Conservation (phyloP, 2,113 vertebrate genomes). For the Rostratula benghalensis region DNA sequence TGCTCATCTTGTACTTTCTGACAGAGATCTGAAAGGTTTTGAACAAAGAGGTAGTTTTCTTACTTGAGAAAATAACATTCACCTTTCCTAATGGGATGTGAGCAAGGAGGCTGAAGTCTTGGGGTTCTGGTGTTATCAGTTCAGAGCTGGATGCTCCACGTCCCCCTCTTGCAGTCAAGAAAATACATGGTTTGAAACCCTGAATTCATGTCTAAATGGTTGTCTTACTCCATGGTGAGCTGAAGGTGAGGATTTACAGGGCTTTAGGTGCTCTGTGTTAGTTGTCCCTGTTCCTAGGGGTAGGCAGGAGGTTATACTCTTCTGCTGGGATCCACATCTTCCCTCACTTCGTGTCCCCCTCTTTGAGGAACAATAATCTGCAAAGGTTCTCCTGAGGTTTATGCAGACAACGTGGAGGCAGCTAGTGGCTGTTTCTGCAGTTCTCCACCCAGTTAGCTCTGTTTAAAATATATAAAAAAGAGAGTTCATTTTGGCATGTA, state of each 20-base stretch:
- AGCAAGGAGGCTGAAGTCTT: neutral
- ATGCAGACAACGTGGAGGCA: neutral
- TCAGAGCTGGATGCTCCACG: neutral
- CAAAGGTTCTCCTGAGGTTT: neutral
- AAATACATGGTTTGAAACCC: neutral
- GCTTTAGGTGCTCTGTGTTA: neutral
- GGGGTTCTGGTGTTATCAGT: neutral
- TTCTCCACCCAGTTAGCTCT: neutral
- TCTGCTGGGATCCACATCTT: neutral
- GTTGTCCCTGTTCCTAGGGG: rapidly evolving
- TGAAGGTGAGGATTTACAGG: neutral
- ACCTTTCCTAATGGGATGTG: neutral
- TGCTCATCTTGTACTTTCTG: neutral
- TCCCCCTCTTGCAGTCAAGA: neutral
- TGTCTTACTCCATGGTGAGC: neutral
- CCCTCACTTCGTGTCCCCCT: rapidly evolving
- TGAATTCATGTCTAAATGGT: neutral
- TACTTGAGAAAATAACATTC: neutral
- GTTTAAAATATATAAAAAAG: neutral
- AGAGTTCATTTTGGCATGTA: neutral
- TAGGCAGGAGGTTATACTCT: rapidly evolving
- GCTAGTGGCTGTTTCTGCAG: neutral
- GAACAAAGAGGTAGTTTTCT: neutral
- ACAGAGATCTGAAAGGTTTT: neutral
- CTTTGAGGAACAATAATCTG: neutral